Conservation (phyloP, 2,888 invertebrate genomes). For the Trachelus tabidus region DNA sequence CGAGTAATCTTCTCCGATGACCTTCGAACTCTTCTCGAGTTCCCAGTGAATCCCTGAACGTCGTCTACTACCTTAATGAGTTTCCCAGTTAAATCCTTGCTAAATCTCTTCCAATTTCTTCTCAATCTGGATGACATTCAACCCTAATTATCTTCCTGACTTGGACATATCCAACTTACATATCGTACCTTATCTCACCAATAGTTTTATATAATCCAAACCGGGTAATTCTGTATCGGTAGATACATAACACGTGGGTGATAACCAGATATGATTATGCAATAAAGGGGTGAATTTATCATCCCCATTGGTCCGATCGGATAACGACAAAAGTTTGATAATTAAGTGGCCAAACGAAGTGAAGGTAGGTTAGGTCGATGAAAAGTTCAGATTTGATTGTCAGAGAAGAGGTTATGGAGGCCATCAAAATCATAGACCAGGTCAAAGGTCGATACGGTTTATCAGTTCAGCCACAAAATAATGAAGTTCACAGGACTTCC, state of each 20-base stretch:
- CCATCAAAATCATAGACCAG: neutral
- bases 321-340: slow-evolving; percentile 51
- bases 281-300: neutral
- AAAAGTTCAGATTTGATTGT: neutral
- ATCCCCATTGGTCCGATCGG: slow-evolving; percentile 30
- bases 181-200: neutral
- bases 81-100: neutral
- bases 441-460: neutral
- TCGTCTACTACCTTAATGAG: slow-evolving; percentile 2
- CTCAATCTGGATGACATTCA: slow-evolving; percentile 1
- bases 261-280: neutral
- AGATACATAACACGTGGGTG: neutral
- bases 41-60: neutral
- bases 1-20: neutral
- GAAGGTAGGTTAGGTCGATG: neutral
- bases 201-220: neutral
- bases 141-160: neutral
- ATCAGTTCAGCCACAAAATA: slow-evolving; percentile 24
- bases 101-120: slow-evolving; percentile 3
- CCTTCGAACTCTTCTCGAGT: neutral
- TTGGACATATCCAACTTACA: neutral
- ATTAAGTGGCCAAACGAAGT: slow-evolving; percentile 45
- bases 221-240: neutral
- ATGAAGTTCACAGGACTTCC: slow-evolving; percentile 49
- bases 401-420: neutral